Base-by-base conservation (phyloP, 2,888 invertebrate genomes). In the Meiosimyza platycephala region DNA sequence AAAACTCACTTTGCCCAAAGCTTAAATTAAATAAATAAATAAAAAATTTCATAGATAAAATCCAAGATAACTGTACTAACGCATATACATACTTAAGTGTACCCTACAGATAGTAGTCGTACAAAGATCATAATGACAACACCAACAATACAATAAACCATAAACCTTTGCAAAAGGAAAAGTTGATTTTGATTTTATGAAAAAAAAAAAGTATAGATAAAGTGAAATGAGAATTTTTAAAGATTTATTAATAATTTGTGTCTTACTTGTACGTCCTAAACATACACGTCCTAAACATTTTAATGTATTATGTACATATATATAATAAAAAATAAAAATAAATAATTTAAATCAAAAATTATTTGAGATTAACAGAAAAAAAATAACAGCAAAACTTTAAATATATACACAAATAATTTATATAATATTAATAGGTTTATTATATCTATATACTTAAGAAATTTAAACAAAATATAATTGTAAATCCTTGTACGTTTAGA, bases 211-310 rank as follows among this genome's bases (percentile, higher is more conserved):
- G 6, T 40, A 40, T 9, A 40, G 6, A 9, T 40, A 40, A 40
- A 40, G 4, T 40, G 9, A 9, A 40, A 40, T 40, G 9, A 40
- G 9, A 9, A 9, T 40, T 40, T 40, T 40, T 9, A 40, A 40
- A 40, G 40, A 63, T 16, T 47, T 63, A 18, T 64, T 51, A 64
- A 64, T 64, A 50, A 51, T 64, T 64, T 64, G 64, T 64, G 64
- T 64, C 64, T 64, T 64, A 64, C 50, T 64, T 64, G 51, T 64
- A 64, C 64, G 64, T 64, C 64, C 64, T 64, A 50, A 64, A 50
- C 48, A 64, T 51, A 64, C 64, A 64, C 64, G 64, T 64, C 64
- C 64, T 64, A 64, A 22, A 28, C n/a, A 51, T 64, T 64, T 64
- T 64, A 64, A 64, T 64, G 51, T 64, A 51, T 51, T 64, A 51